Evolutionary conservation across 1,140 invertebrate species (phyloP), one percentile per base, ranked within the genome.

Genomic region (Chironomus tepperi): DNA sequence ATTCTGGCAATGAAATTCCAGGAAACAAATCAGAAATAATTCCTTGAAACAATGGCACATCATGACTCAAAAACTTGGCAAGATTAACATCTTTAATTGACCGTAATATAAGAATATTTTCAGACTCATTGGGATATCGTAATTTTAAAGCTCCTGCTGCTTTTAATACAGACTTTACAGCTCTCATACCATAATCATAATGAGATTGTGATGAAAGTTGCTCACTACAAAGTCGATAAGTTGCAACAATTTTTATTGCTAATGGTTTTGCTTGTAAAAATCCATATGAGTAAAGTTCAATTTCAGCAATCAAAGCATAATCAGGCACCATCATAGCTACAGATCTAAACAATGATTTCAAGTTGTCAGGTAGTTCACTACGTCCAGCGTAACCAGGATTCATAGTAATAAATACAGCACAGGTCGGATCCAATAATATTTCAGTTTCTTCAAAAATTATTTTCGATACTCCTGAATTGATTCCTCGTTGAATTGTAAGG

Each of bases 291-390:
- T 97, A 97, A 0, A 98, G 81, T 72, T 93, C 93, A 76, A 97
- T 97, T 84, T 98, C 96, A 0, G 95, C 93, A 79, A 98, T 98
- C 10, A 98, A 81, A 9, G 93, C 93, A 83, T 97, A 97, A 83
- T 98, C 95, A 0, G 96, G 96, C 19, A 98, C 95, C 95, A 98
- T 98, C 96, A 98, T 98, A 34, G 96, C 95, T 15, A 98, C 95
- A 2, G 95, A 93, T 76, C 96, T 88, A 86, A 98, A 98, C 6
- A 98, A 82, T 0, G 95, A 94, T 84, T 97, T 97, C n/a, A 97
- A 84, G 85, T 98, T 98, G 82, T 98, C 95, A 0, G 95, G 95
- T 24, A 97, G 83, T 81, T 97, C 94, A 0, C 93, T 93, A 77
- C 95, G 85, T 1, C 95, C 94, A 19, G 95, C 94, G 82, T 98